Conservation (phyloP, 2,888 invertebrate species). For the Diarsia rubi region DNA sequence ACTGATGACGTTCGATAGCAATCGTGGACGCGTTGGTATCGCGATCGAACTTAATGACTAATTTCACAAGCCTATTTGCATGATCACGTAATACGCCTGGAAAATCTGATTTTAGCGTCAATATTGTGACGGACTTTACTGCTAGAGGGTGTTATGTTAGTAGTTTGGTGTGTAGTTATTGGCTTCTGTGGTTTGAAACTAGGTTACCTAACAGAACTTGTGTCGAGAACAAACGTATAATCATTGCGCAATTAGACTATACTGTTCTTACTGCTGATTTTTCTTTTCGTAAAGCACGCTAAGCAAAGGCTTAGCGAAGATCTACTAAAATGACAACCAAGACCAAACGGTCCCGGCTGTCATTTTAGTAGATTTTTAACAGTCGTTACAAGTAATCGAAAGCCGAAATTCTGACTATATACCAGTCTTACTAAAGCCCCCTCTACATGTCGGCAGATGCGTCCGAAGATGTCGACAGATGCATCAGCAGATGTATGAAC, state of each 20-base stretch:
- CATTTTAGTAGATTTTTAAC: too few relatives aligned
- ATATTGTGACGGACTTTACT: slow-evolving; percentile 46
- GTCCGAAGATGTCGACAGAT: too few relatives aligned
- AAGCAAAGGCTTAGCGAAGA: too few relatives aligned
- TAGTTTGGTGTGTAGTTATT: neutral
- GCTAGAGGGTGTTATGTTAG: neutral
- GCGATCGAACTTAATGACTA: slow-evolving; percentile 75
- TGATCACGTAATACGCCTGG: slow-evolving; percentile 73
- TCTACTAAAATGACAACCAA: too few relatives aligned
- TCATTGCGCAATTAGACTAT: neutral
- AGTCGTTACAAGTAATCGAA: too few relatives aligned
- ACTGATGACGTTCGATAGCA: slow-evolving; percentile 63
- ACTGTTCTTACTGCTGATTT: neutral
- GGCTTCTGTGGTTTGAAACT: slow-evolving; percentile 23
- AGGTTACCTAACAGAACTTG: slow-evolving; percentile 22
- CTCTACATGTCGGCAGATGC: too few relatives aligned
- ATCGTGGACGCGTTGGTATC: slow-evolving; percentile 67
- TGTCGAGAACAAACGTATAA: neutral
- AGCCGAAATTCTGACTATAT: too few relatives aligned
- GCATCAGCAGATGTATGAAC: too few relatives aligned
- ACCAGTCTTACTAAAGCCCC: too few relatives aligned
- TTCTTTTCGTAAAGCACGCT: too few relatives aligned
- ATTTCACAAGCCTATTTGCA: slow-evolving; percentile 74
- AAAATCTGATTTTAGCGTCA: slow-evolving; percentile 52
- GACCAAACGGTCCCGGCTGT: too few relatives aligned